Conservation (phyloP, 2,888 invertebrate species). For the Helleia helle region DNA sequence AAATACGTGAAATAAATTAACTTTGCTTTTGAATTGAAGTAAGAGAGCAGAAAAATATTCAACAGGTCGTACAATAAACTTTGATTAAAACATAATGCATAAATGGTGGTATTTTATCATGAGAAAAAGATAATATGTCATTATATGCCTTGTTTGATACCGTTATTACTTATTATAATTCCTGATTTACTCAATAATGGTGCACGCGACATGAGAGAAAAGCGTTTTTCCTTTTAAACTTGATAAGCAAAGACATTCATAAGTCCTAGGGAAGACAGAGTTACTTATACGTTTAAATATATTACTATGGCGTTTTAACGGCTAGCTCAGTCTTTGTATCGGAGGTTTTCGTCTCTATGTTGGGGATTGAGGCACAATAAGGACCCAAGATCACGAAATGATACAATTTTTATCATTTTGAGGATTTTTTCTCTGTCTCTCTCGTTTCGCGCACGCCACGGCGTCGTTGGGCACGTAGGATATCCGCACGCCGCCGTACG, state of each 20-base stretch:
- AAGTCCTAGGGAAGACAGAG: slow-evolving; percentile 36
- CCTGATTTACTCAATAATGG: neutral
- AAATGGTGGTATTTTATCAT: neutral
- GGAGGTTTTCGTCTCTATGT: slow-evolving; percentile 62
- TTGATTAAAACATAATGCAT: too few relatives aligned
- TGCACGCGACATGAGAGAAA: neutral
- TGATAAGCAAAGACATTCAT: neutral
- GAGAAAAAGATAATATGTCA: neutral
- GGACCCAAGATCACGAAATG: slow-evolving; percentile 82
- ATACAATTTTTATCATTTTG: slow-evolving; percentile 88
- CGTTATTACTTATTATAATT: neutral
- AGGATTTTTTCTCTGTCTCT: slow-evolving; percentile 73
- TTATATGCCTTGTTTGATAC: neutral
- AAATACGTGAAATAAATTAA: neutral
- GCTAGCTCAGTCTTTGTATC: slow-evolving; percentile 66
- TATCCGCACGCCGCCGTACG: slow-evolving; percentile 90
- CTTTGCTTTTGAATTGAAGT: too few relatives aligned
- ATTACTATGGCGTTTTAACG: slow-evolving; percentile 58
- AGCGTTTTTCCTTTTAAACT: neutral
- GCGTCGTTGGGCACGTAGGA: slow-evolving; percentile 96
- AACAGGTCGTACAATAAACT: neutral
- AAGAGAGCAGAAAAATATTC: neutral
- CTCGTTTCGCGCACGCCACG: slow-evolving; percentile 84
- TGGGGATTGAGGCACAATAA: slow-evolving; percentile 36
- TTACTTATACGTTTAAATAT: slow-evolving; percentile 29